Conservation (phyloP, 35 echinoderm and acorn worm genomes). For the Apostichopus californicus region DNA sequence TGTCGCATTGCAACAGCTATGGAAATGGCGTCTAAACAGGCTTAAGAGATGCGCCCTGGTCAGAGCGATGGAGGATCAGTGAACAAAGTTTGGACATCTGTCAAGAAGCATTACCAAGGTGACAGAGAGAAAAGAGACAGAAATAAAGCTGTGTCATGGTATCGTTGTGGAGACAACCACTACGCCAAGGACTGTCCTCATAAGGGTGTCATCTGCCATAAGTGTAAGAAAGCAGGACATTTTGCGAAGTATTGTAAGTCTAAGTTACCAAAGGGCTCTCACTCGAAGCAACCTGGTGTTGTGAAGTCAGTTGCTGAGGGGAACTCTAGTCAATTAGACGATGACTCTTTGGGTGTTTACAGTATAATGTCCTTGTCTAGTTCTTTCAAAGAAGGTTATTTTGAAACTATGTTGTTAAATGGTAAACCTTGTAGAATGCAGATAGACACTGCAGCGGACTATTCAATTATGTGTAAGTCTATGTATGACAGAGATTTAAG, state of each 20-base stretch:
- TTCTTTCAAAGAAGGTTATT: constrained; percentile 13
- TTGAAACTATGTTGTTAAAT: background rate
- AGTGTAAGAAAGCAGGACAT: constrained; percentile 55
- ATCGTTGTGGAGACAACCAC: too few species aligned
- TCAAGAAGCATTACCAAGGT: constrained; percentile 34
- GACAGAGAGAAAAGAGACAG: too few species aligned
- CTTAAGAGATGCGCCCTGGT: too few species aligned
- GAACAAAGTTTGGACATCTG: background rate
- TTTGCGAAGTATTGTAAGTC: background rate
- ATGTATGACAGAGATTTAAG: constrained; percentile 17
- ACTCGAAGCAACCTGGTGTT: background rate
- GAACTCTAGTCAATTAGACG: background rate
- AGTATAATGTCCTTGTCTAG: background rate
- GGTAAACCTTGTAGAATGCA: constrained; percentile 24
- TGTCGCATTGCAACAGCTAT: too few species aligned
- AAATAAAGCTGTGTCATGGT: too few species aligned
- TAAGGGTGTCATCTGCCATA: constrained; percentile 12
- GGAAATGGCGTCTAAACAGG: too few species aligned
- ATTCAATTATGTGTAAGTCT: constrained; percentile 8
- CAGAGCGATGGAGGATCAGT: constrained; percentile 5
- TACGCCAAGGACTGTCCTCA: too few species aligned
- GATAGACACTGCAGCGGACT: constrained; percentile 25
- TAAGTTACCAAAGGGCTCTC: too few species aligned
- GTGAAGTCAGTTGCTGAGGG: background rate
- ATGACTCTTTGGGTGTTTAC: constrained; percentile 25